Conservation (phyloP, 2,113 vertebrate species). For the Phoxinus phoxinus region DNA sequence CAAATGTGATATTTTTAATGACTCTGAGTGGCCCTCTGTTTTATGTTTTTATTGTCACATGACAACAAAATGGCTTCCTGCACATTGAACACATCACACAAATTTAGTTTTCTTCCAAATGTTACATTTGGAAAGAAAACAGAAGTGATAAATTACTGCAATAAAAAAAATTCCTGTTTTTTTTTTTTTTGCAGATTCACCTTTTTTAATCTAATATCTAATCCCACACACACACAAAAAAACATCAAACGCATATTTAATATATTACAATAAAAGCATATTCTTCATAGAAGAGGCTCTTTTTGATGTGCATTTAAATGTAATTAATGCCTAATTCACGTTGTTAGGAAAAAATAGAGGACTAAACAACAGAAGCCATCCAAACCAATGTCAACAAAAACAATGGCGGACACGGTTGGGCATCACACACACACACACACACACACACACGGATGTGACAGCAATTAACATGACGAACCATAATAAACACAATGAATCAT, state of each 20-base stretch:
- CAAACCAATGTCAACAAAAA: conserved; percentile 74
- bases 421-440: conserved; percentile 1
- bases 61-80: conserved; percentile 20
- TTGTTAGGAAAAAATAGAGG: background rate
- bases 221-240: background rate
- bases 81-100: background rate
- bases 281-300: background rate
- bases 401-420: conserved; percentile 67
- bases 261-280: background rate
- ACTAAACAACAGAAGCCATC: conserved; percentile 46
- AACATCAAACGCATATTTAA: background rate
- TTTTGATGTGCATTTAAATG: background rate
- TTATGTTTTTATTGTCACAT: background rate
- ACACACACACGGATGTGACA: background rate
- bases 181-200: background rate
- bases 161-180: no score
- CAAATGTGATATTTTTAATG: background rate
- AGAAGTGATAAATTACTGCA: background rate
- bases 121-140: background rate
- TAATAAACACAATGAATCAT: conserved; percentile 65
- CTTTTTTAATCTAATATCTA: no score
- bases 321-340: background rate
- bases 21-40: background rate
- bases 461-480: conserved; percentile 39
- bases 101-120: background rate